A percentile compares a stretch with the other conserved stretches of the same genome.
Conservation (phyloP, 1,140 invertebrate species). For the Drosophila kohkoa region DNA sequence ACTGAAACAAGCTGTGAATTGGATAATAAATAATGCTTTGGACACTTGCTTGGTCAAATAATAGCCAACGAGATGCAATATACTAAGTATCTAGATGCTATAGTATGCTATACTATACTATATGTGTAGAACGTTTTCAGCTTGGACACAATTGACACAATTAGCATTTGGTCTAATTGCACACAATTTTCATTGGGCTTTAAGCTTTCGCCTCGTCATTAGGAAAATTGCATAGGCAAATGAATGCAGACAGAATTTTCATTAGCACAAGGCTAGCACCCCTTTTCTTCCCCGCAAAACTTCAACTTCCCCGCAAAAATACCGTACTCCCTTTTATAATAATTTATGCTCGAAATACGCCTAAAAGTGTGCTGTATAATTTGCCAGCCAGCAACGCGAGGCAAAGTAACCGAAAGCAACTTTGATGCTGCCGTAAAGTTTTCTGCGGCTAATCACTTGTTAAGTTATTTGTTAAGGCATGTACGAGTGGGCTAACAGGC, state of each 20-base stretch:
- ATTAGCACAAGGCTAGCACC: conserved; percentile 18
- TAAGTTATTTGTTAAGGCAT: conserved; percentile 63
- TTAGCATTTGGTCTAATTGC: conserved; percentile 44
- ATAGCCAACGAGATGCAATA: neutral
- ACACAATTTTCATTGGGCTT: conserved; percentile 27
- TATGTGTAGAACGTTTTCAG: conserved; percentile 1
- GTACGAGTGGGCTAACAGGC: conserved; percentile 5
- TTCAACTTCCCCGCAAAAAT: conserved; percentile 16
- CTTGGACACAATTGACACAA: conserved; percentile 40
- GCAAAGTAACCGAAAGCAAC: conserved; percentile 23
- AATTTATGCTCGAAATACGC: conserved; percentile 60
- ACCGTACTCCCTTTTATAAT: conserved; percentile 34
- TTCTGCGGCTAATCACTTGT: conserved; percentile 65
- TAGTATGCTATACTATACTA: neutral
- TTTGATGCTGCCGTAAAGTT: conserved; percentile 61
- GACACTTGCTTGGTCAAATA: neutral
- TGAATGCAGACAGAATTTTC: conserved; percentile 45
- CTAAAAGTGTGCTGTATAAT: conserved; percentile 46
- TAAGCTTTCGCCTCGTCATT: conserved; percentile 38
- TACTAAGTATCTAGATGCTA: neutral
- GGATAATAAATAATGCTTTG: conserved; percentile 38
- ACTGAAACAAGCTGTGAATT: conserved; percentile 23
- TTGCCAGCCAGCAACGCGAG: conserved; percentile 7
- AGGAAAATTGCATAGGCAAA: conserved; percentile 48
- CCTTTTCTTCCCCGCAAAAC: too few relatives aligned